Evolutionary conservation across 2,888 invertebrate genomes (phyloP), one percentile per base, ranked within the genome.

Genomic region (Hyposoter didymator): DNA sequence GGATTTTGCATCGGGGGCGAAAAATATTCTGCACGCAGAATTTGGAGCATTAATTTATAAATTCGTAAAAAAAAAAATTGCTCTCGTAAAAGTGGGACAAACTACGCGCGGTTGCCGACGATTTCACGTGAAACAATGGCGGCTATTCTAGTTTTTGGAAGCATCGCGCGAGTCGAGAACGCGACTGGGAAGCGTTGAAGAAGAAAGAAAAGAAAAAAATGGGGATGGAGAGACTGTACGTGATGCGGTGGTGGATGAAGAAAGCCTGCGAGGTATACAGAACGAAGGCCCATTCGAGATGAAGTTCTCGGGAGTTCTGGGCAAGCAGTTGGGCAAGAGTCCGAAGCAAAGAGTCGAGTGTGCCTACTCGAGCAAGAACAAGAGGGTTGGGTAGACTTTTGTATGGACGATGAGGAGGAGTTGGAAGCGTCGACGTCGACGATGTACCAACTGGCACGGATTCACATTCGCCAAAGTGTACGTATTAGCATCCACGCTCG

Each of bases 41-140:
- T 59, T 76, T 82, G 67, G 52, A n/a, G 22, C 76, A 45, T 62
- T 64, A 80, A 74, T 79, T 76, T 75, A 67, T n/a, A n/a, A n/a
- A 69, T 84, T 70, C 75, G 69, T 74, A 28, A 1, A 39, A 76
- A 75, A 70, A 62, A 75, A 69, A 49, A 47, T 17, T 22, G n/a
- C 76, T 62, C 84, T 84, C 64, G 76, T 55, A 19, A 86, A 84
- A 86, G 67, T 82, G 76, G 84, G 43, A 64, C 80, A 78, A 84
- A 52, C 84, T 55, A 4, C 32, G 32, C 32, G 39, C 66, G 86
- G 72, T 76, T 70, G 52, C 35, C 47, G 76, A 72, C 55, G 55
- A 69, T 85, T 83, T 83, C 52, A 62, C 10, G 49, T 43, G 14
- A 69, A 78, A 80, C 79, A 85, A 87, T 83, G 74, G 47, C 66